Evolutionary conservation across 2,797 vertebrate genomes (phyloP).

Genomic region (Iguana delicatissima): DNA sequence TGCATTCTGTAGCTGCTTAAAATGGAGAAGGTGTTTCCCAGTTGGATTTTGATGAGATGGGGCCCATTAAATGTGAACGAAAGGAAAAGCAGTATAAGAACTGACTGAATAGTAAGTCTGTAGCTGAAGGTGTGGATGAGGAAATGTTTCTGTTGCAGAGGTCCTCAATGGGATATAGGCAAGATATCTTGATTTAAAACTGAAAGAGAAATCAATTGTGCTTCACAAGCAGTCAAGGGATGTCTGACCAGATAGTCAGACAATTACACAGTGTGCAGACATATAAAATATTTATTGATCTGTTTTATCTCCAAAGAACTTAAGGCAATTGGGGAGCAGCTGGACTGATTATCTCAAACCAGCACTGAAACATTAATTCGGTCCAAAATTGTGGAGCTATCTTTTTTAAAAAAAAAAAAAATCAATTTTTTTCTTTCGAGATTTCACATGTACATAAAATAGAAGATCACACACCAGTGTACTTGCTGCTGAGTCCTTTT

Average conservation of each 20-base stretch:
- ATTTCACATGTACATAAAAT: conserved; percentile 4
- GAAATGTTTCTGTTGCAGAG: background rate
- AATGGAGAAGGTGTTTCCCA: background rate
- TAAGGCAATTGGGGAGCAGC: conserved; percentile 14
- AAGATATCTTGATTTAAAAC: background rate
- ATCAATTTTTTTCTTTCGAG: background rate
- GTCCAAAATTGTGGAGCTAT: background rate
- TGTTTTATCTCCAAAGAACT: conserved; percentile 11
- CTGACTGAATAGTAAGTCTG: background rate
- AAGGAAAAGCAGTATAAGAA: background rate
- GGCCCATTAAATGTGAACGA: background rate
- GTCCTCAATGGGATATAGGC: background rate
- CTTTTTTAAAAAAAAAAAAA: background rate
- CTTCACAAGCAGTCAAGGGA: background rate
- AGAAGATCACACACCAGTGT: background rate
- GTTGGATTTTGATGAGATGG: background rate
- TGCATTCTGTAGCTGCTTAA: background rate
- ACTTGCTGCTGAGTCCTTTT: conserved; percentile 2
- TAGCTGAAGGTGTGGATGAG: background rate
- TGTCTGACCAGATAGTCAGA: conserved; percentile 1
- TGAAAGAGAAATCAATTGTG: background rate
- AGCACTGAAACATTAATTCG: background rate
- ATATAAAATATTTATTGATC: background rate
- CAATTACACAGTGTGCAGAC: background rate
- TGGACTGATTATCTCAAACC: conserved; percentile 8